Evolutionary conservation across 1,140 invertebrate species (phyloP).

Genomic region (Uloborus diversus): DNA sequence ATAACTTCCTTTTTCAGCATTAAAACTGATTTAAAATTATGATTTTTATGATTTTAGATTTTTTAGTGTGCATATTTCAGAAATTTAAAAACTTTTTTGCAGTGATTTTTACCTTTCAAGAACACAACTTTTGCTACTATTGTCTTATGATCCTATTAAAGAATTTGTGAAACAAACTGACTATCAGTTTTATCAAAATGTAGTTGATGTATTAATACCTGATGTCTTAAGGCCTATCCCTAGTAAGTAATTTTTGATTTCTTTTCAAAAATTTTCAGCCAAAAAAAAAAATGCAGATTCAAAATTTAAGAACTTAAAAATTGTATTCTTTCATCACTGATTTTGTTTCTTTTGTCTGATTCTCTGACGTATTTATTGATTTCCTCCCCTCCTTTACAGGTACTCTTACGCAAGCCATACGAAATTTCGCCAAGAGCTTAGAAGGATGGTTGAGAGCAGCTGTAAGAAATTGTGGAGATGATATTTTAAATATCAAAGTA

Average conservation of each 20-base stretch:
- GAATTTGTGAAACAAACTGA: constrained; percentile 83
- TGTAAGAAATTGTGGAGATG: constrained; percentile 84
- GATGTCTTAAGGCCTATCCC: constrained; percentile 95
- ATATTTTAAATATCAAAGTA: constrained; percentile 85
- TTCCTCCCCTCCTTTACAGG: too few relatives aligned
- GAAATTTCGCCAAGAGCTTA: constrained; percentile 92
- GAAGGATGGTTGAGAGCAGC: constrained; percentile 88
- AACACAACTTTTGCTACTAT: constrained; percentile 16
- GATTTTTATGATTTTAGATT: too few relatives aligned
- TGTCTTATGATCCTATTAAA: constrained; percentile 55
- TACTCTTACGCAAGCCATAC: constrained; percentile 89
- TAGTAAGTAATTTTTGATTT: constrained; percentile 69
- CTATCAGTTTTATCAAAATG: constrained; percentile 93
- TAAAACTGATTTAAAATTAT: too few relatives aligned
- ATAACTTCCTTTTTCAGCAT: too few relatives aligned
- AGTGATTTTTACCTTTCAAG: constrained; percentile 22
- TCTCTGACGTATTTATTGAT: too few relatives aligned
- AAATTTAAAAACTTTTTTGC: too few relatives aligned
- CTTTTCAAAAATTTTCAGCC: too few relatives aligned
- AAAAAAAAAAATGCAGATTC: too few relatives aligned
- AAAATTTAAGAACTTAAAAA: too few relatives aligned
- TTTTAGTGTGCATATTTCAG: too few relatives aligned
- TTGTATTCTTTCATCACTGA: too few relatives aligned
- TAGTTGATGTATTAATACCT: constrained; percentile 94
- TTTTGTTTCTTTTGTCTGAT: too few relatives aligned